Conservation (phyloP, 2,888 invertebrate genomes). For the Eristalis pertinax region DNA sequence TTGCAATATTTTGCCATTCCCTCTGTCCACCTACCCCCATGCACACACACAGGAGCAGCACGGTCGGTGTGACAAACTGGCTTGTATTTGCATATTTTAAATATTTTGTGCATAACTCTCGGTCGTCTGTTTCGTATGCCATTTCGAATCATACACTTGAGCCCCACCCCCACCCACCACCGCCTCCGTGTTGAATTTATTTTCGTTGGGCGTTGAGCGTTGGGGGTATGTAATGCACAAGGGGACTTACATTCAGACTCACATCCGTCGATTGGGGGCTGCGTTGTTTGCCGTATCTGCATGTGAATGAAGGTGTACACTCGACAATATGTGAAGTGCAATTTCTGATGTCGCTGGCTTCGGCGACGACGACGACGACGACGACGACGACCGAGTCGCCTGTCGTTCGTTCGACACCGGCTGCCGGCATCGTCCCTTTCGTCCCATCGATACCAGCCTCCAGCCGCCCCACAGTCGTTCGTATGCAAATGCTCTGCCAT, state of each 20-base stretch:
- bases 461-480: conserved; percentile 19
- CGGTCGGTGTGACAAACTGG: conserved; percentile 63
- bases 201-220: conserved; percentile 3
- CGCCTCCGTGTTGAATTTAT: conserved; percentile 49
- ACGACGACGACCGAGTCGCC: not conserved
- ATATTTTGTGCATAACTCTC: conserved; percentile 66
- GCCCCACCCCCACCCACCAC: conserved; percentile 4
- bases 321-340: conserved; percentile 59
- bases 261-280: conserved; percentile 14
- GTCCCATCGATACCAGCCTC: conserved; percentile 32
- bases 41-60: conserved; percentile 3
- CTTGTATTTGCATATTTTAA: conserved; percentile 66
- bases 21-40: not conserved
- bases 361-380: not conserved
- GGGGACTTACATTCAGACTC: conserved; percentile 45
- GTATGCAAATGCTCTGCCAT: conserved; percentile 49
- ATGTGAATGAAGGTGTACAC: conserved; percentile 40
- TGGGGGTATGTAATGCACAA: conserved; percentile 43
- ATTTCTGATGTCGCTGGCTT: conserved; percentile 21
- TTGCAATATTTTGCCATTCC: conserved; percentile 64
- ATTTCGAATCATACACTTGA: conserved; percentile 45
- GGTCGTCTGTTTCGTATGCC: conserved; percentile 56
- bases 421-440: conserved; percentile 21
- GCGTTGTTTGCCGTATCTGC: not conserved
- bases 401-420: not conserved